phyloP scores from a whole-genome alignment of 2,888 invertebrate species.

The Hoplodrina blanda region DNA sequence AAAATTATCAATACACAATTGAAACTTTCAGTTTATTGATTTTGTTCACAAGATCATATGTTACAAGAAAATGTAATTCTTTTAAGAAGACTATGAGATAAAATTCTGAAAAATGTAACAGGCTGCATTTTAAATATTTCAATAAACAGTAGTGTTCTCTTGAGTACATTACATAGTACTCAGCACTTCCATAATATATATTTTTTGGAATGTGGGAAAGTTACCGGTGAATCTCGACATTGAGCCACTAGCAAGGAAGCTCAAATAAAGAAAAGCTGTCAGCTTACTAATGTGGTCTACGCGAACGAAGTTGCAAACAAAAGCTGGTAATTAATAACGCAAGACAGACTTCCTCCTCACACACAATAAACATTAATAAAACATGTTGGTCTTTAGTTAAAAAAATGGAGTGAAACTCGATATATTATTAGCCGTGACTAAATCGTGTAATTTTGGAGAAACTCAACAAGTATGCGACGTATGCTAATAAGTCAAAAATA shows the following conservation, averaged over 20 bases:
- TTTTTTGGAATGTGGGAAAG: slow-evolving; percentile 53
- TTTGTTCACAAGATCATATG: not conserved
- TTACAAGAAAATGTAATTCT: not conserved
- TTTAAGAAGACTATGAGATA: no score
- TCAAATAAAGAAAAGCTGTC: slow-evolving; percentile 55
- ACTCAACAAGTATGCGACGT: slow-evolving; percentile 20
- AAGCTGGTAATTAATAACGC: slow-evolving; percentile 59
- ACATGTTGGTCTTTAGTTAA: slow-evolving; percentile 46
- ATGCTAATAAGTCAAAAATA: slow-evolving; percentile 22
- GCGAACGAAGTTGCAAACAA: slow-evolving; percentile 52
- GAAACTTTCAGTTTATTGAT: not conserved
- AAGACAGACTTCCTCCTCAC: slow-evolving; percentile 58
- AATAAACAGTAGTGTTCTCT: not conserved
- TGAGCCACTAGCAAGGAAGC: slow-evolving; percentile 40
- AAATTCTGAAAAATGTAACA: not conserved
- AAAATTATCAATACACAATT: not conserved
- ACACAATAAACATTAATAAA: slow-evolving; percentile 61
- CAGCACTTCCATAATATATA: slow-evolving; percentile 6
- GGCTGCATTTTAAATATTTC: not conserved
- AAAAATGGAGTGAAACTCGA: slow-evolving; percentile 60
- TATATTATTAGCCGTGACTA: slow-evolving; percentile 54
- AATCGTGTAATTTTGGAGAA: slow-evolving; percentile 48
- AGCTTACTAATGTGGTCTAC: slow-evolving; percentile 55
- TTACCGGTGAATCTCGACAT: slow-evolving; percentile 38
- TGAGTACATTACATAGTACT: no score